phyloP scores from a whole-genome alignment of 2,113 vertebrate genomes.

The Sinocyclocheilus maitianheensis region DNA sequence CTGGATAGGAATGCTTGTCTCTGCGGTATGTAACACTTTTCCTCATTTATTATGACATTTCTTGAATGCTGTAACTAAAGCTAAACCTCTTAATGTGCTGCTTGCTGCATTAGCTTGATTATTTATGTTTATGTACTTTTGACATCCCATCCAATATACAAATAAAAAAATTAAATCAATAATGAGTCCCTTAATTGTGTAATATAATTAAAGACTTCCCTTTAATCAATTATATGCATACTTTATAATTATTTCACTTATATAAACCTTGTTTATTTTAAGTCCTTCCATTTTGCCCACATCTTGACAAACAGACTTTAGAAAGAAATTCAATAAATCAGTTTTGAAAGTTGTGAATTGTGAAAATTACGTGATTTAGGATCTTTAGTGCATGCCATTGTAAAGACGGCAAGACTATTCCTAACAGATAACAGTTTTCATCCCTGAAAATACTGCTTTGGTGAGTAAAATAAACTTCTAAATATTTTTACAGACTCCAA shows the following conservation, averaged over 20 bases:
- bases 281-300: neutral
- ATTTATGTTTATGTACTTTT: conserved; percentile 16
- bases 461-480: no score
- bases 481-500: no score
- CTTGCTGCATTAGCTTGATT: neutral
- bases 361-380: neutral
- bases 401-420: neutral
- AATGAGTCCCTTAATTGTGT: neutral
- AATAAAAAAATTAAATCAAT: neutral
- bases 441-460: no score
- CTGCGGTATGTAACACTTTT: neutral
- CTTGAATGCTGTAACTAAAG: neutral
- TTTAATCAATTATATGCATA: neutral
- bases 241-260: neutral
- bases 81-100: neutral
- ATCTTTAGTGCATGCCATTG: neutral
- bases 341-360: no score
- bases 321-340: no score
- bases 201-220: neutral
- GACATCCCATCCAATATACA: neutral
- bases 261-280: conserved; percentile 18
- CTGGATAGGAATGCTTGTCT: conserved; percentile 2
- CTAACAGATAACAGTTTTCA: neutral
- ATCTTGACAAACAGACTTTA: neutral
- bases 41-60: conserved; percentile 17